Evolutionary conservation across 2,888 invertebrate genomes (phyloP), one percentile per base, ranked within the genome.

Genomic region (Zygothrica quintamaculata): DNA sequence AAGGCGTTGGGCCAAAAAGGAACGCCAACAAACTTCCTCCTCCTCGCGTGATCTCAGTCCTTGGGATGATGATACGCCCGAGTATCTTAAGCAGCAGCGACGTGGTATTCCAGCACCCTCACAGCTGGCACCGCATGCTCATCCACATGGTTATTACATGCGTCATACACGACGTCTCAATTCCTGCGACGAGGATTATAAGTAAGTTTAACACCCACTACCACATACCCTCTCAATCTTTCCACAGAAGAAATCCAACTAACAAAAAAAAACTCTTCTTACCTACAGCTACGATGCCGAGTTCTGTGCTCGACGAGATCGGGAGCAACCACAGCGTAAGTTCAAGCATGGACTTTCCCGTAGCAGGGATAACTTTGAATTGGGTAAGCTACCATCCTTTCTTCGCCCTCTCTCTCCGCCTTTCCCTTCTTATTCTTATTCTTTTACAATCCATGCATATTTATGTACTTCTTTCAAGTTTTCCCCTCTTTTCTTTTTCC

Each of bases 11-110:
- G 92, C 87, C 77, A 92, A 92, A 90, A 93, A 93, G 12, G 88
- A 88, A 2, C 87, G 88, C 0, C 94, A 94, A 89, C 94, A 94
- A 88, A 93, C 94, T 0, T 94, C 95, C 0, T 95, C 95, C 0
- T 95, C 95, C 5, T 95, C 95, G 0, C 92, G 96, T 0, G 96
- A 96, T 88, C 93, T 94, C 15, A 95, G 96, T 42, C 95, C 95
- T 1, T 96, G 96, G 96, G 95, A 96, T 65, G 95, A 95, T 67
- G 96, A 96, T 79, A 92, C 77, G 82, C 92, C 91, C 65, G 94
- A 92, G 74, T 92, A 92, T 88, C 91, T 88, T 88, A 92, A 90
- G 91, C 92, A 88, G 25, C 88, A 88, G 5, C 79, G 70, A 0
- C 65, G 68, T 33, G 61, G 55, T 8, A 12, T 56, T 40, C 70